These are phyloP conservation scores for Chrysoperla carnea DNA, from an alignment of 1,140 invertebrate genomes.

Conservation along the genomic window DNA sequence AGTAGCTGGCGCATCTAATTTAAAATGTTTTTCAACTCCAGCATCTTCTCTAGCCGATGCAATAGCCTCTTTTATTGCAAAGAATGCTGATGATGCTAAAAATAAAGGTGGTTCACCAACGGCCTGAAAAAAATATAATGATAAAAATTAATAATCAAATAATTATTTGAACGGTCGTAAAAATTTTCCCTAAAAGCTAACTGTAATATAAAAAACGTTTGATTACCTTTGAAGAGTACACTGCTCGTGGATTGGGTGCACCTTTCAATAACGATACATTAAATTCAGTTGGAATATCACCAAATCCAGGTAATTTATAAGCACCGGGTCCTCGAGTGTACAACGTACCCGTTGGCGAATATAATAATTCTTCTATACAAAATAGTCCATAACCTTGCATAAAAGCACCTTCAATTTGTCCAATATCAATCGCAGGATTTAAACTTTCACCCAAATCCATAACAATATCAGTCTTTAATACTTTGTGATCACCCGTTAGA, in stretches of 20 bases:
- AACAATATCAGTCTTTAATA: constrained; percentile 78
- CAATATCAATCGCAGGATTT: constrained; percentile 92
- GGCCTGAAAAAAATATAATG: constrained; percentile 54
- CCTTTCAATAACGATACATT: constrained; percentile 84
- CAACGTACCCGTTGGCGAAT: constrained; percentile 63
- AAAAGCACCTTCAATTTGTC: constrained; percentile 89
- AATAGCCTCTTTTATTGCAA: constrained; percentile 83
- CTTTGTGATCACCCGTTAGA: constrained; percentile 73
- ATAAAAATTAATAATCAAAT: too few species aligned
- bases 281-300: constrained; percentile 78
- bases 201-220: too few species aligned
- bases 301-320: constrained; percentile 85
- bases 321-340: constrained; percentile 76
- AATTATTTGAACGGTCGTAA: too few species aligned
- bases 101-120: constrained; percentile 92
- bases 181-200: too few species aligned
- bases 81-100: constrained; percentile 68
- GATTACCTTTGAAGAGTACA: constrained; percentile 90
- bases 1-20: constrained; percentile 73
- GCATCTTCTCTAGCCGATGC: constrained; percentile 53
- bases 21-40: constrained; percentile 41
- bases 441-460: constrained; percentile 87
- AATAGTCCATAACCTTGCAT: constrained; percentile 87
- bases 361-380: constrained; percentile 76
- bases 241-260: constrained; percentile 68